phyloP scores from a whole-genome alignment of 1,140 invertebrate species.

The Neuroterus valhalla region DNA sequence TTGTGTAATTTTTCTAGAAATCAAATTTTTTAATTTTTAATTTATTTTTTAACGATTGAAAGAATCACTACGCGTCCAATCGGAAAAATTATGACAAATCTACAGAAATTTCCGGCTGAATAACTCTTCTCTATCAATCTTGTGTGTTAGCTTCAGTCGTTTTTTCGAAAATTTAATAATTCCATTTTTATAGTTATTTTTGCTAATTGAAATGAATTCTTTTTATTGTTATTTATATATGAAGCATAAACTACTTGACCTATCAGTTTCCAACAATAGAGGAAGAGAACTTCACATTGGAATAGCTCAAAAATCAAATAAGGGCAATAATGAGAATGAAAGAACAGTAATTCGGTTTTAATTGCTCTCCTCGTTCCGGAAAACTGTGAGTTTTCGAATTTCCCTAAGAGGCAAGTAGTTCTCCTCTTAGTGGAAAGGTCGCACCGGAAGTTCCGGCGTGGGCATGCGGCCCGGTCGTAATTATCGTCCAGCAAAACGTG shows the following conservation, averaged over 20 bases:
- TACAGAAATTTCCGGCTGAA: no score
- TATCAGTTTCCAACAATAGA: not conserved
- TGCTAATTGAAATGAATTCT: no score
- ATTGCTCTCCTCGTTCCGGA: not conserved
- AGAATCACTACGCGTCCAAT: no score
- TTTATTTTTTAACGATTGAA: no score
- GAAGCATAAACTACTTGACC: no score
- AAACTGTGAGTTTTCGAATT: not conserved
- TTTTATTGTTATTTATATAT: not conserved
- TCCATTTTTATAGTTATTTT: no score
- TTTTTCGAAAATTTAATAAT: no score
- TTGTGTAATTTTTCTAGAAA: no score
- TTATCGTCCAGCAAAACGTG: conserved; percentile 22
- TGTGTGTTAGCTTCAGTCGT: no score
- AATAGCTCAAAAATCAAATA: conserved; percentile 1
- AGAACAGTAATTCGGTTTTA: not conserved
- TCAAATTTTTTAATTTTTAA: no score
- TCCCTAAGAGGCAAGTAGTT: not conserved
- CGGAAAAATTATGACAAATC: no score
- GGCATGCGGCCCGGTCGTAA: not conserved
- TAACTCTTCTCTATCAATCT: no score
- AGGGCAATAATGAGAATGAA: not conserved
- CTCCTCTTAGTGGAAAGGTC: not conserved
- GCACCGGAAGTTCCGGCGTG: conserved; percentile 6
- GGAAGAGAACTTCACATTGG: not conserved